phyloP scores from a whole-genome alignment of 23 tunicate genomes.

The Diplosoma virens region DNA sequence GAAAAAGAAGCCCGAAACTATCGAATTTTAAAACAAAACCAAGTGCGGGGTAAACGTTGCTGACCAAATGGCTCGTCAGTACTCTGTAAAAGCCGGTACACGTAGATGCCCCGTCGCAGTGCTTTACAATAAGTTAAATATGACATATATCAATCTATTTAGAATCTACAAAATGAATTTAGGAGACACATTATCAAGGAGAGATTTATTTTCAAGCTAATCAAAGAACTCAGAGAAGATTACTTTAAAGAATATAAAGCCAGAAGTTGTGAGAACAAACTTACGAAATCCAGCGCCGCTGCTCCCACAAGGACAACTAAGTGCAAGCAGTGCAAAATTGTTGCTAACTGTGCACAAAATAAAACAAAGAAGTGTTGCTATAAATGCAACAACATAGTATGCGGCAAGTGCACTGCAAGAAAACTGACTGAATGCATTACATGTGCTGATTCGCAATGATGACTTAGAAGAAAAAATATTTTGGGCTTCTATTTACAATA shows the following conservation, averaged over 20 bases:
- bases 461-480: neutral
- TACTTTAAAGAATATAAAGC: neutral
- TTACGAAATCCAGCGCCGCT: neutral
- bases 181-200: neutral
- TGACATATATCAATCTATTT: neutral
- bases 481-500: neutral
- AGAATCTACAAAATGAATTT: neutral
- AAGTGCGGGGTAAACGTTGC: neutral
- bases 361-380: neutral
- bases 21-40: neutral
- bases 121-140: neutral
- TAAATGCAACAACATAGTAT: neutral
- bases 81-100: neutral
- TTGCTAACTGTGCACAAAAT: neutral
- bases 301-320: neutral
- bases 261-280: neutral
- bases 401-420: neutral
- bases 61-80: neutral
- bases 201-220: neutral
- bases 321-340: neutral
- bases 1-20: neutral
- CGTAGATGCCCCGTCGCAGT: neutral
- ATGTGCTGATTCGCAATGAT: neutral
- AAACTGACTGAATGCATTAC: neutral
- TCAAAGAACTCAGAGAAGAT: neutral